Evolutionary conservation across 2,113 vertebrate genomes (phyloP).

Genomic region (Salvator merianae): DNA sequence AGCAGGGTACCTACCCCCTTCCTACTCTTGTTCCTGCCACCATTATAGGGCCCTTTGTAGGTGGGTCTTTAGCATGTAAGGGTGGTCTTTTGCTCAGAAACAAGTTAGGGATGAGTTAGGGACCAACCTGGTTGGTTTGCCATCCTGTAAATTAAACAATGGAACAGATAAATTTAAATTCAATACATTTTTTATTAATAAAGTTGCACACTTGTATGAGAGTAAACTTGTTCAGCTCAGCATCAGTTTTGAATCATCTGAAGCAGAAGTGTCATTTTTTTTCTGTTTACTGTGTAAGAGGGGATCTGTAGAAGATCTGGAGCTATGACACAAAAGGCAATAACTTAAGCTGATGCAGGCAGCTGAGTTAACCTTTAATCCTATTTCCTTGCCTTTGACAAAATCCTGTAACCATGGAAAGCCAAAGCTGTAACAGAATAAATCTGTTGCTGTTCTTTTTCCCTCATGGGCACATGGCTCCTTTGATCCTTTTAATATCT

Average conservation of each 20-base stretch:
- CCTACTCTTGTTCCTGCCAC: too few species aligned
- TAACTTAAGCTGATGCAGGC: constrained; percentile 43
- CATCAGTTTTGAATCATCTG: constrained; percentile 31
- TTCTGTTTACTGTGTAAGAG: neutral
- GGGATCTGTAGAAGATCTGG: constrained; percentile 1
- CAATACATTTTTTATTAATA: neutral
- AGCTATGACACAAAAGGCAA: constrained; percentile 52
- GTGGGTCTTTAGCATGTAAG: too few species aligned
- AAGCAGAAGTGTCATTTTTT: constrained; percentile 44
- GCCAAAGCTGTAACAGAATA: constrained; percentile 52
- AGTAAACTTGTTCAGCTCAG: neutral
- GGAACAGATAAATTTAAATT: neutral
- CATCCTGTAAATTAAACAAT: neutral
- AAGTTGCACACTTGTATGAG: neutral
- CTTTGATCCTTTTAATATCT: constrained; percentile 35
- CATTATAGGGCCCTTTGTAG: too few species aligned
- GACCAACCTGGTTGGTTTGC: neutral
- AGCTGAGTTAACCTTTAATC: constrained; percentile 59
- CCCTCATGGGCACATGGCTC: constrained; percentile 32
- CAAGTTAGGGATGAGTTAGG: too few species aligned
- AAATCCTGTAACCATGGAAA: constrained; percentile 47
- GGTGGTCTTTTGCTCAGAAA: too few species aligned
- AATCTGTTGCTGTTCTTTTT: constrained; percentile 38
- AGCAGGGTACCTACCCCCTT: too few species aligned
- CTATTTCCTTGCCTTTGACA: constrained; percentile 55